Evolutionary conservation across 2,888 invertebrate species (phyloP).

Genomic region (Hypomecis atomaria): DNA sequence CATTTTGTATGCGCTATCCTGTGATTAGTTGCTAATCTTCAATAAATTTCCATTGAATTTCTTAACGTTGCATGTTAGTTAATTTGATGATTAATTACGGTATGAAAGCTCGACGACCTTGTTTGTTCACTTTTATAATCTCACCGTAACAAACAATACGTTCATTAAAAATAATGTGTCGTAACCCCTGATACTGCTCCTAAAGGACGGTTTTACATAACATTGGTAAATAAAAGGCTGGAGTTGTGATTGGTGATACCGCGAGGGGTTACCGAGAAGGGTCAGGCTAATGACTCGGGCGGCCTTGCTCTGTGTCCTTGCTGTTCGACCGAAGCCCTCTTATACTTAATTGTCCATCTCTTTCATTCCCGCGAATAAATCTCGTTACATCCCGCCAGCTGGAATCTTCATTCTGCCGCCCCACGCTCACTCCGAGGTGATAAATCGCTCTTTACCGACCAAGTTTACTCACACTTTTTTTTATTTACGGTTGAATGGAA

Average conservation of each 20-base stretch:
- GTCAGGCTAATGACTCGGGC: slow-evolving; percentile 63
- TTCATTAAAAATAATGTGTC: too few relatives aligned
- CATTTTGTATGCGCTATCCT: slow-evolving; percentile 16
- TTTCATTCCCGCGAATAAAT: slow-evolving; percentile 49
- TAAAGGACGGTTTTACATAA: background rate
- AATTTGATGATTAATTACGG: slow-evolving; percentile 18
- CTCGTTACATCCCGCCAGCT: slow-evolving; percentile 48
- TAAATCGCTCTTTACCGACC: slow-evolving; percentile 72
- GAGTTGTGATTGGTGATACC: slow-evolving; percentile 48
- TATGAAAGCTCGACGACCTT: slow-evolving; percentile 8
- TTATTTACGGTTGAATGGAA: slow-evolving; percentile 59
- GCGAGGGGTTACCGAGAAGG: slow-evolving; percentile 47
- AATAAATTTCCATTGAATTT: background rate
- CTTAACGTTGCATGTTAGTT: slow-evolving; percentile 7
- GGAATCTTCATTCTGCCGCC: slow-evolving; percentile 49
- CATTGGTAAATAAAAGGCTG: slow-evolving; percentile 1
- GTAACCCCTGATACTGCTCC: background rate
- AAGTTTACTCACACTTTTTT: slow-evolving; percentile 63
- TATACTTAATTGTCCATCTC: slow-evolving; percentile 52
- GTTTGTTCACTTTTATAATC: slow-evolving; percentile 4
- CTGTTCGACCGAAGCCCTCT: slow-evolving; percentile 62
- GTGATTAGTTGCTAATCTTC: slow-evolving; percentile 11
- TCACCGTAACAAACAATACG: background rate
- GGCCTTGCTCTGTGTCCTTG: slow-evolving; percentile 81
- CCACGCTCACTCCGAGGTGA: slow-evolving; percentile 66